Evolutionary conservation across 2,797 vertebrate species (phyloP).

Genomic region (Chelidonichthys spinosus): DNA sequence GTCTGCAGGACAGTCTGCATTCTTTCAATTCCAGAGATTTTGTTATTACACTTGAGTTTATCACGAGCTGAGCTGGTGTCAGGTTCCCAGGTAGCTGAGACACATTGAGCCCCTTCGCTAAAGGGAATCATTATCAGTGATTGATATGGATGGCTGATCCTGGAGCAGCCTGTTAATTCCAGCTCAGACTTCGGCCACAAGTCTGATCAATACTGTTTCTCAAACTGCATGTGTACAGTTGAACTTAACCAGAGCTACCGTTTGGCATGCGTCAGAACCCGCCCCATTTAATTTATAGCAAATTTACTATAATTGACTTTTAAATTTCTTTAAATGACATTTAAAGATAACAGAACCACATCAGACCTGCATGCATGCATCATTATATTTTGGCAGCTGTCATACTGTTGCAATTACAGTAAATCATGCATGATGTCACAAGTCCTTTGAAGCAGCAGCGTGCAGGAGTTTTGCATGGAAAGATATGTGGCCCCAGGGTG

Average conservation of each 20-base stretch:
- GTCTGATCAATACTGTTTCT: constrained; percentile 46
- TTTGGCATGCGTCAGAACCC: not conserved
- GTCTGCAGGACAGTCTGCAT: constrained; percentile 11
- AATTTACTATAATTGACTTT: not conserved
- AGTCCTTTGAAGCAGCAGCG: not conserved
- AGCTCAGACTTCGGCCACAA: constrained; percentile 35
- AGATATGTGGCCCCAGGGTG: constrained; percentile 26
- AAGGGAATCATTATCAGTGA: constrained; percentile 29
- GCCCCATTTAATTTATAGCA: not conserved
- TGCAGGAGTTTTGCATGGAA: not conserved
- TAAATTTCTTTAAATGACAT: not conserved
- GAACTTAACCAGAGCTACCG: not conserved
- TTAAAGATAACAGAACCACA: not conserved
- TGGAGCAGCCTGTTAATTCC: constrained; percentile 42
- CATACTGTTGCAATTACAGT: not conserved
- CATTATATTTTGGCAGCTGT: constrained; percentile 14
- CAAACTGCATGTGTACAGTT: constrained; percentile 2
- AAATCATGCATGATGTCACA: constrained; percentile 28
- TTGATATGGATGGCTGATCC: constrained; percentile 20
- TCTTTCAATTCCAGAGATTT: constrained; percentile 17
- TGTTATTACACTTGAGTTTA: not conserved
- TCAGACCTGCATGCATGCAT: not conserved
- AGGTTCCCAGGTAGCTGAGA: not conserved
- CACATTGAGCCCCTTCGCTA: constrained; percentile 21
- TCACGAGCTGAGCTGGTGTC: not conserved